These are phyloP conservation scores for Flabesymbios commensalis DNA, from an alignment of 2,888 invertebrate genomes.

Conservation along the genomic window DNA sequence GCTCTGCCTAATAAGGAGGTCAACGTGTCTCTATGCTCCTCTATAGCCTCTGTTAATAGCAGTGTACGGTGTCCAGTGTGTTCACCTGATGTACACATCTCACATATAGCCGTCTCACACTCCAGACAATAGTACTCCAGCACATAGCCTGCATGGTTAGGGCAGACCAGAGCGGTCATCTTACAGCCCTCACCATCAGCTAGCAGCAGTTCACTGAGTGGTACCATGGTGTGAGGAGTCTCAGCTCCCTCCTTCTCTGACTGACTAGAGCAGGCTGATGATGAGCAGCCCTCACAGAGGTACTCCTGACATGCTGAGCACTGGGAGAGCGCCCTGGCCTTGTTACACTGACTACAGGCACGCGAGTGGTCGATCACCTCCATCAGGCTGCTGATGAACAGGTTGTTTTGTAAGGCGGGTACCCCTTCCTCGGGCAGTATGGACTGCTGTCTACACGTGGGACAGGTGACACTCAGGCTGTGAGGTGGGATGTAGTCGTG, in stretches of 20 bases:
- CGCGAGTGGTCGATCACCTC: constrained; percentile 50
- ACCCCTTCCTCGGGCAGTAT: constrained; percentile 64
- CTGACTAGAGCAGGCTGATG: no score
- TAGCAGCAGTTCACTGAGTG: constrained; percentile 46
- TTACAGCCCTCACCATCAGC: constrained; percentile 39
- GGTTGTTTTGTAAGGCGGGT: constrained; percentile 61
- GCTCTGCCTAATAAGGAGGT: constrained; percentile 52
- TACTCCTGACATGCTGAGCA: constrained; percentile 54
- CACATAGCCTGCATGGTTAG: constrained; percentile 55
- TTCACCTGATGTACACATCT: constrained; percentile 63
- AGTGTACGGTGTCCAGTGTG: constrained; percentile 63
- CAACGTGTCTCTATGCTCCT: constrained; percentile 58
- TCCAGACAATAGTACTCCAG: constrained; percentile 63
- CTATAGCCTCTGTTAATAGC: constrained; percentile 61
- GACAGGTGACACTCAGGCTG: constrained; percentile 64
- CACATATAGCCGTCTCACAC: constrained; percentile 65
- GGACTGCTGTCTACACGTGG: constrained; percentile 64
- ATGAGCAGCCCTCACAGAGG: constrained; percentile 55
- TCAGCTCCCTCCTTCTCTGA: constrained; percentile 42
- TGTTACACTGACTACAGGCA: constrained; percentile 11
- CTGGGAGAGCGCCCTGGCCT: constrained; percentile 16
- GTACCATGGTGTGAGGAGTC: constrained; percentile 42
- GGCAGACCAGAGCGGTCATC: constrained; percentile 46
- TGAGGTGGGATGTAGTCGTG: constrained; percentile 62
- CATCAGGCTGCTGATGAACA: constrained; percentile 62